Conservation (phyloP, 2,888 invertebrate species). For the Galeruca laticollis region DNA sequence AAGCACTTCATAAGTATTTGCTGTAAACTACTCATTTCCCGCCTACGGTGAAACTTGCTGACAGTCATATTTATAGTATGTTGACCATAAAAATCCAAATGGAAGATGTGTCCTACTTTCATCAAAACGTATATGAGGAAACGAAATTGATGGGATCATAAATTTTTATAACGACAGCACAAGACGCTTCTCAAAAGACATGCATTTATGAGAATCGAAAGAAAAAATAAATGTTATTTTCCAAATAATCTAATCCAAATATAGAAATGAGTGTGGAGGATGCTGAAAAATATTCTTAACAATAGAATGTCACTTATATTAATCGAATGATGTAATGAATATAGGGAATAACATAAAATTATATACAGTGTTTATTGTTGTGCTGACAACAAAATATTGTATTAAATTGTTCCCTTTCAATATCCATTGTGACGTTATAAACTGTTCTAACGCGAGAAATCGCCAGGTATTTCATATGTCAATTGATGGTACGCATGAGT, state of each 20-base stretch:
- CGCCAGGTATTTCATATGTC: no score
- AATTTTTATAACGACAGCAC: slow-evolving; percentile 18
- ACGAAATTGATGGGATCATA: slow-evolving; percentile 9
- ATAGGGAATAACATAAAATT: no score
- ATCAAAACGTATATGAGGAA: slow-evolving; percentile 12
- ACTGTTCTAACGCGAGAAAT: no score
- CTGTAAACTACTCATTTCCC: not conserved
- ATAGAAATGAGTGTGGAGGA: not conserved
- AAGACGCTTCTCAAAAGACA: slow-evolving; percentile 2
- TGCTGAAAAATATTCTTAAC: no score
- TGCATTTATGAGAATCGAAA: slow-evolving; percentile 3
- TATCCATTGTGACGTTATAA: no score
- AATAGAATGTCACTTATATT: no score
- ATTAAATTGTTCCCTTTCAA: no score
- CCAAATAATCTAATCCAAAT: not conserved
- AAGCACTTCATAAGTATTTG: no score
- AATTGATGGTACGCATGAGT: no score
- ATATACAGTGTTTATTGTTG: no score
- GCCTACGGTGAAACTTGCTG: not conserved
- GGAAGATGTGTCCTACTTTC: slow-evolving; percentile 1
- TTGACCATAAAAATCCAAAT: slow-evolving; percentile 10
- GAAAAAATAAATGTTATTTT: slow-evolving; percentile 4
- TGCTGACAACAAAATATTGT: no score
- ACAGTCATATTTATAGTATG: not conserved
- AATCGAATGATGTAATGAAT: no score